phyloP scores from a whole-genome alignment of 2,797 vertebrate species.

The Phalanger gymnotis region DNA sequence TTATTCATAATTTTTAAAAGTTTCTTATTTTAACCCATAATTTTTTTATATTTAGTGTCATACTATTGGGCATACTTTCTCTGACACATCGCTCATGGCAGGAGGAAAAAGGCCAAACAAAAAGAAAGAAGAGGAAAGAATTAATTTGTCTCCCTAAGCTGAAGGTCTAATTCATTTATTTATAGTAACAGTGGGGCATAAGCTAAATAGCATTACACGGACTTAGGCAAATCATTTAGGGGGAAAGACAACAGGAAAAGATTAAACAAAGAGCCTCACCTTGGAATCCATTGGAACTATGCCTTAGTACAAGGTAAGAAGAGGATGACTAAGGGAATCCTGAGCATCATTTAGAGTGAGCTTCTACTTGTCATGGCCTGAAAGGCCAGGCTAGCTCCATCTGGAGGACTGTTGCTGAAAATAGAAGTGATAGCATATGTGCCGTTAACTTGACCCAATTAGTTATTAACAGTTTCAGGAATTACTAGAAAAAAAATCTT shows the following conservation, averaged over 20 bases:
- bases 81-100: neutral
- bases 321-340: slow-evolving; percentile 42
- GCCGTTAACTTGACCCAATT: slow-evolving; percentile 86
- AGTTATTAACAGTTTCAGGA: slow-evolving; percentile 82
- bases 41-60: neutral
- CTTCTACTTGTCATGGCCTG: slow-evolving; percentile 52
- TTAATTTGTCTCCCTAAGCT: slow-evolving; percentile 72
- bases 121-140: slow-evolving; percentile 34
- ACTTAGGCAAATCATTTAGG: slow-evolving; percentile 78
- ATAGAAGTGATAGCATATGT: slow-evolving; percentile 82
- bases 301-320: neutral
- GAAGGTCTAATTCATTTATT: slow-evolving; percentile 73
- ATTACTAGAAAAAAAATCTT: slow-evolving; percentile 84
- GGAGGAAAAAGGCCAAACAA: neutral
- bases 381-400: slow-evolving; percentile 73
- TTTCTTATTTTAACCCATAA: neutral
- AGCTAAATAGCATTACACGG: slow-evolving; percentile 74
- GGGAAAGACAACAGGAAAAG: slow-evolving; percentile 55
- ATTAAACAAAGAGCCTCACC: slow-evolving; percentile 52
- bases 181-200: slow-evolving; percentile 76
- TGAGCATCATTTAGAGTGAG: neutral
- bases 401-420: slow-evolving; percentile 81
- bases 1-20: neutral
- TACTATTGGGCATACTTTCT: neutral
- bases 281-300: slow-evolving; percentile 47